Base-by-base conservation (phyloP, 2,113 vertebrate species). In the Oreocharis arfaki region DNA sequence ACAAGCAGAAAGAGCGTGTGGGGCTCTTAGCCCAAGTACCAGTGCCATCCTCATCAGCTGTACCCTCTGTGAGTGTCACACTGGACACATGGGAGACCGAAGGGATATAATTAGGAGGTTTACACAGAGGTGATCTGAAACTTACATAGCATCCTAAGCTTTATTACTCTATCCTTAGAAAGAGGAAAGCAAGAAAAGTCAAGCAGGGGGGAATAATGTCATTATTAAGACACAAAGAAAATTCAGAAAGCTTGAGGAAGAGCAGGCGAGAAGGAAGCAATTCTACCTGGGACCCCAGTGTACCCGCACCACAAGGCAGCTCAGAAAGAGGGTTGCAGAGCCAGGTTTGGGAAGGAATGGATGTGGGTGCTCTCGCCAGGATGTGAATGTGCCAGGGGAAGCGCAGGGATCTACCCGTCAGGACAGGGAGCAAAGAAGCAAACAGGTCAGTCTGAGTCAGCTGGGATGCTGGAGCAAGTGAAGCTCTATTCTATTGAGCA, bases 291-390 rank as follows among this genome's bases (percentile, higher is more conserved):
- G 26, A 67, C 11, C 18, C n/a, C 32, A 5, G n/a, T 8, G 16
- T 32, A 56, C 42, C 33, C 3, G 61, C 76, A 75, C 32, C 76
- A 53, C 1, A 23, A 20, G 46, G 37, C 33, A 74, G 50, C 70
- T n/a, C 53, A 39, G 46, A 57, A 60, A 47, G 9, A 33, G 26
- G 33, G 27, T 0, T 47, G n/a, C 56, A 56, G 69, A 64, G 79
- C 20, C 59, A 37, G 41, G 39, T 33, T 13, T 63, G 30, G 39
- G 65, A 65, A 65, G 30, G 59, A 93, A 65, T 3, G 3, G 50
- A 55, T 5, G 11, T 0, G 0, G 60, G 30, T 55, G 41, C 35
- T 63, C 41, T 77, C 0, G 0, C n/a, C 39, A 42, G 79, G 33
- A 77, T 6, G 32, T 0, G 42, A 21, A 47, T 73, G 84, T 32